Conservation (phyloP, 37 sponge, comb jelly and placozoan species). For the Beroe ovata region DNA sequence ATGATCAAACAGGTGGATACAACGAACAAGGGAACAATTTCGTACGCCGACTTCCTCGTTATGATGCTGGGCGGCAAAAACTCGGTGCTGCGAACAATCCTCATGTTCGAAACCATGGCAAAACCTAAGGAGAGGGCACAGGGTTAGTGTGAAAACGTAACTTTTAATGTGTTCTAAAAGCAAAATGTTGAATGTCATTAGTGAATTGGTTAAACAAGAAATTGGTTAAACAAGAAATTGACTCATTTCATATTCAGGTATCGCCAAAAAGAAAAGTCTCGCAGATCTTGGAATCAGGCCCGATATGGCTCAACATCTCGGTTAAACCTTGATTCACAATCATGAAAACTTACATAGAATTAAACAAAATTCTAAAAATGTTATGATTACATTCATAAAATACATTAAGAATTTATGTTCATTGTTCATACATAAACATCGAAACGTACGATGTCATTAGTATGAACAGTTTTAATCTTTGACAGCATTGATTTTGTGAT, state of each 20-base stretch:
- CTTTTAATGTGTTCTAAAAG: neutral
- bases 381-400: too few relatives aligned
- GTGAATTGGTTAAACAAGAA: neutral
- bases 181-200: neutral
- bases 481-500: neutral
- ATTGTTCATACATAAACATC: too few relatives aligned
- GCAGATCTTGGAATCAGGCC: conserved; percentile 40
- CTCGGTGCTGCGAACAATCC: conserved; percentile 28
- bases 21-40: conserved; percentile 44
- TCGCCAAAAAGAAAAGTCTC: conserved; percentile 41
- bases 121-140: conserved; percentile 1
- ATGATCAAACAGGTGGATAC: conserved; percentile 62
- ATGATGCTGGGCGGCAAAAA: conserved; percentile 66
- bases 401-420: too few relatives aligned
- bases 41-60: conserved; percentile 39
- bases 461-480: neutral
- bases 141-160: neutral
- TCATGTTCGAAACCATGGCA: conserved; percentile 1
- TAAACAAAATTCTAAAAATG: too few relatives aligned
- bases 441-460: too few relatives aligned
- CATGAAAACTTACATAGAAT: too few relatives aligned
- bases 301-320: too few relatives aligned
- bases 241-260: neutral
- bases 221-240: neutral
- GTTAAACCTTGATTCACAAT: too few relatives aligned